phyloP scores from a whole-genome alignment of 2,113 vertebrate species.

The Tapirus terrestris region DNA sequence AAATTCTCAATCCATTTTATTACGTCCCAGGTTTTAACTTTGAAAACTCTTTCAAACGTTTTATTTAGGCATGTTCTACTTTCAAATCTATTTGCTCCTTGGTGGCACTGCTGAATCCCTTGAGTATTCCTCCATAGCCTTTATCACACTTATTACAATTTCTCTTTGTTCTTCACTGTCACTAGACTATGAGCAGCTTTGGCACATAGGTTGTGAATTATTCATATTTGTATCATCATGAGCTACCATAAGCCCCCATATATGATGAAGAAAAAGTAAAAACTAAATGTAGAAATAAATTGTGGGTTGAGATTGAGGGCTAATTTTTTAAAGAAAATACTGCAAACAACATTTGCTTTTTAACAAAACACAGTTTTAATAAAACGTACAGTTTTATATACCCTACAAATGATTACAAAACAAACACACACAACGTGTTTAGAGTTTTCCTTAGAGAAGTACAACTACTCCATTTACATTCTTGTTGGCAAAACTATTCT shows the following conservation, averaged over 20 bases:
- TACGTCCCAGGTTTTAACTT: background rate
- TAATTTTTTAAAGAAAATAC: background rate
- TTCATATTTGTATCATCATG: background rate
- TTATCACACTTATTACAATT: background rate
- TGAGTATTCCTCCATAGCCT: background rate
- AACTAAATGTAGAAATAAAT: background rate
- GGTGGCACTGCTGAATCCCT: background rate
- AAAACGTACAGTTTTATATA: background rate
- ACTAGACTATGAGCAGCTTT: background rate
- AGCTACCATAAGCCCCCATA: background rate
- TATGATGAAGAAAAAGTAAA: background rate
- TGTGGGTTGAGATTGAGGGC: background rate
- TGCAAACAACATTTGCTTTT: background rate
- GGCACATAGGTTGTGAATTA: background rate
- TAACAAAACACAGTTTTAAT: background rate
- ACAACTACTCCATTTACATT: background rate
- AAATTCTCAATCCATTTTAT: background rate
- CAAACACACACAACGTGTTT: background rate
- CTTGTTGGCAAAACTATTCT: background rate
- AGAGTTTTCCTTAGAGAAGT: conserved; percentile 23
- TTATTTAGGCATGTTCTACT: background rate
- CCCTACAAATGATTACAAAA: background rate
- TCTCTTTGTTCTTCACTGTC: background rate
- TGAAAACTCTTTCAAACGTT: background rate
- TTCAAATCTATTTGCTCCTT: background rate